These are phyloP conservation scores for Chelidonichthys spinosus DNA, from an alignment of 2,797 vertebrate genomes.

Conservation along the genomic window DNA sequence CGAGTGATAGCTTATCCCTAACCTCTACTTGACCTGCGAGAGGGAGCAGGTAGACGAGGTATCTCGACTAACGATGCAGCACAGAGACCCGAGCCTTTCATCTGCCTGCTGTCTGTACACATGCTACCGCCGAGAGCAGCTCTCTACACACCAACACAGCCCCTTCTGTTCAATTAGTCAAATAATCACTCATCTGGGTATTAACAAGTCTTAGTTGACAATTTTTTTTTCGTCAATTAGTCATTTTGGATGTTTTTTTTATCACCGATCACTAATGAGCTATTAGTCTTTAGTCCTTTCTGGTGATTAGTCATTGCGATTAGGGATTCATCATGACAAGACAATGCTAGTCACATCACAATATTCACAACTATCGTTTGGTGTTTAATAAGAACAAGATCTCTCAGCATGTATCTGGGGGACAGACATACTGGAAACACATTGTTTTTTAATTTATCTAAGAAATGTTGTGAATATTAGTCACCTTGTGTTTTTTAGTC, in stretches of 20 bases:
- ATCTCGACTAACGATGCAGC: slow-evolving; percentile 64
- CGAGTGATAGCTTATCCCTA: slow-evolving; percentile 70
- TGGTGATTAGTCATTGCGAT: slow-evolving; percentile 56
- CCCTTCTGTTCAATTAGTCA: slow-evolving; percentile 59
- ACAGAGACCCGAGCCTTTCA: slow-evolving; percentile 61
- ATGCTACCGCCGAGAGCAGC: slow-evolving; percentile 49
- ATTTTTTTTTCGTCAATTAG: slow-evolving; percentile 45
- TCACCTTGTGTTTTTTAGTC: neutral
- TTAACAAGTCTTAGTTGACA: slow-evolving; percentile 44
- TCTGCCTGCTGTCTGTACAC: slow-evolving; percentile 70
- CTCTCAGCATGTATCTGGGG: slow-evolving; percentile 13
- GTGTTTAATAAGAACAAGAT: slow-evolving; percentile 16
- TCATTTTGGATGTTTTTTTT: slow-evolving; percentile 38
- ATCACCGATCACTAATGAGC: slow-evolving; percentile 45
- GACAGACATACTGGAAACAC: neutral
- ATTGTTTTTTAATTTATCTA: neutral
- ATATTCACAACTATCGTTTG: slow-evolving; percentile 34
- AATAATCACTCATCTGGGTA: slow-evolving; percentile 43
- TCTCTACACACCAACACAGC: slow-evolving; percentile 35
- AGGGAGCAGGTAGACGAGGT: slow-evolving; percentile 48
- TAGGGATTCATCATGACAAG: slow-evolving; percentile 33
- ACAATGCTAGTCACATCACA: slow-evolving; percentile 32
- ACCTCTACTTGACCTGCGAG: slow-evolving; percentile 72
- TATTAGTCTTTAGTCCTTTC: slow-evolving; percentile 49
- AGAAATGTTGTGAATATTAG: slow-evolving; percentile 5